phyloP scores from a whole-genome alignment of 2,113 vertebrate species.

The Dicaeum eximium region DNA sequence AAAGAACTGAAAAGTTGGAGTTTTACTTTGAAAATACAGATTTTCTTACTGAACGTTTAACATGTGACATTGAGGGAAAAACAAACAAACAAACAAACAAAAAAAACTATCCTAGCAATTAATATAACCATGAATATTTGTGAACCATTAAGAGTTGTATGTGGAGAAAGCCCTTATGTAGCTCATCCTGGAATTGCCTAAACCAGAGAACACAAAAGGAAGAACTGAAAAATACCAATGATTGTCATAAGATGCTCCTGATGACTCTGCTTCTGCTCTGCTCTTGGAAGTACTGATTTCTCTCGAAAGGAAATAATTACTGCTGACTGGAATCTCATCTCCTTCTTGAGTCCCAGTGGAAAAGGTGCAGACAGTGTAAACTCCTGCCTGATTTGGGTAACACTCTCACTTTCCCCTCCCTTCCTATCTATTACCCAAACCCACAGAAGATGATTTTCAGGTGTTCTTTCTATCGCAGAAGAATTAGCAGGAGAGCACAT shows the following conservation, averaged over 20 bases:
- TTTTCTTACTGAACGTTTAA: background rate
- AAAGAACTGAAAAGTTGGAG: background rate
- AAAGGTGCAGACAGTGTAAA: background rate
- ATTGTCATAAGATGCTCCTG: background rate
- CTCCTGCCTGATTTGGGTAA: background rate
- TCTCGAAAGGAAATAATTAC: background rate
- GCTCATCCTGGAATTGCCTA: background rate
- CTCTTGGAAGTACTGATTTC: background rate
- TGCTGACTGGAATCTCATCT: background rate
- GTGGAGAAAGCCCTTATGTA: background rate
- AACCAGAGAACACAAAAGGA: background rate
- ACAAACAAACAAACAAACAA: too few relatives aligned
- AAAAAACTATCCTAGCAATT: background rate
- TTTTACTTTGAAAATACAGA: background rate
- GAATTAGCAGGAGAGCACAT: background rate
- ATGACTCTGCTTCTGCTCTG: background rate
- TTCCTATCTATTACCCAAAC: background rate
- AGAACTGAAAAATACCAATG: background rate
- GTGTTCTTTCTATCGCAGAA: background rate
- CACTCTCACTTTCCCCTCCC: background rate
- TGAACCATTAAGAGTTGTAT: background rate
- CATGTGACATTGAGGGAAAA: rapidly evolving
- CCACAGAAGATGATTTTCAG: background rate
- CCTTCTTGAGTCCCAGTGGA: background rate
- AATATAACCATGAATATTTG: background rate